Base-by-base conservation (phyloP, 2,113 vertebrate genomes). In the Ceyx cyanopectus region DNA sequence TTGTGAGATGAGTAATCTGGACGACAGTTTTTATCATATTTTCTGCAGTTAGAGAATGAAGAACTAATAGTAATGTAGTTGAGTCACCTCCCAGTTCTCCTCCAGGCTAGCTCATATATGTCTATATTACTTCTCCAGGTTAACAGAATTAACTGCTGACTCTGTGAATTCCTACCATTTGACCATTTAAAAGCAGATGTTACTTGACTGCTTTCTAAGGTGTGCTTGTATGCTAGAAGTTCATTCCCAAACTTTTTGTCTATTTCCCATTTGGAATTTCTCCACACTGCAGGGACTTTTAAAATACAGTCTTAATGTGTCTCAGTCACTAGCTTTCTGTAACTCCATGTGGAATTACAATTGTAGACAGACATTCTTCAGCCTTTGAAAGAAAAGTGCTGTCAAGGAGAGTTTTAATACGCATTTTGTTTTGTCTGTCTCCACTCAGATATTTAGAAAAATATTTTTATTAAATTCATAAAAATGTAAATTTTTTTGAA, bases 101-200 rank as follows among this genome's bases (percentile, higher is more conserved):
- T 84, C 29, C 19, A 37, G 63, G 46, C 34, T 0, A 50, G 11
- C 24, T 3, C 0, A 0, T 27, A 20, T 5, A 6, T 62, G 26
- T 53, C 37, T 62, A 29, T 10, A 18, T 45, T n/a, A 1, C 27
- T 57, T 65, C 40, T 90, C 27, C 29, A 84, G 65, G 24, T 78
- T 78, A 77, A 6, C 19, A 32, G 29, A 43, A 10, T 58, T 37
- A 19, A 21, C 73, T 69, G 18, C 30, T 66, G 24, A 2, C 20
- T 54, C 4, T 79, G n/a, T 90, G 65, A 41, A 56, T 66, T 81
- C 40, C 34, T 70, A 2, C 24, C 9, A 23, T 63, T 56, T 74
- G 65, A 37, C 68, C 23, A 24, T 46, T 88, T 24, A 66, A 86
- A 81, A 84, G 12, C 5, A 67, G 53, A 18, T 67, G 21, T 51